Evolutionary conservation across 1,140 invertebrate genomes (phyloP), one percentile per base, ranked within the genome.

Genomic region (Penaeus indicus): DNA sequence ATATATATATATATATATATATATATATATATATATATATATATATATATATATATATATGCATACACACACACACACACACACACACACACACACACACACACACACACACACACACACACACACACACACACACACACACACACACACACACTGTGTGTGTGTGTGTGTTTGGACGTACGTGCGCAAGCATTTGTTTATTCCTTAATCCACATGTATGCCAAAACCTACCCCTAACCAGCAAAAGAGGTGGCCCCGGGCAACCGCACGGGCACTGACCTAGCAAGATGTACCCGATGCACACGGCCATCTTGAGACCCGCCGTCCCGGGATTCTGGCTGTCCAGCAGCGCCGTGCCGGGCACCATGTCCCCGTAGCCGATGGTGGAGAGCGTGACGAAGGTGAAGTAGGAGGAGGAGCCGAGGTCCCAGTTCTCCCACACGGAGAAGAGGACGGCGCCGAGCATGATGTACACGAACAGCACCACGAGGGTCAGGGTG

Each of bases 381-480:
- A 94, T 93, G 42, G 93, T 94, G 19, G 93, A 91, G n/a, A 94
- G 90, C 13, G 93, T 94, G 61, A 94, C 93, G 85, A 94, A 94
- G 78, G 93, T 93, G 86, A 94, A 94, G 88, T 94, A 94, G 69
- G 92, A 92, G n/a, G 94, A 92, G 78, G 94, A 93, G 60, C 92
- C 90, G 62, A 94, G 93, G 25, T 92, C 92, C 93, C 93, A 94
- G 10, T 89, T n/a, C 85, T 92, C 91, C 89, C 90, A 91, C 10
- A 32, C 21, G 47, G 84, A 69, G 84, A 92, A 92, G 62, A 91
- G 42, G 25, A 89, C 54, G n/a, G 85, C 88, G 0, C 91, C 94
- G 87, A 94, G 92, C 16, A 95, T 89, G 78, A 94, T 90, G 90
- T 93, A 94, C 21, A 93, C 47, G 21, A 84, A 67, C 22, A 92